These are phyloP conservation scores for Adelosebastes latens DNA, from an alignment of 2,797 vertebrate species.

Conservation along the genomic window DNA sequence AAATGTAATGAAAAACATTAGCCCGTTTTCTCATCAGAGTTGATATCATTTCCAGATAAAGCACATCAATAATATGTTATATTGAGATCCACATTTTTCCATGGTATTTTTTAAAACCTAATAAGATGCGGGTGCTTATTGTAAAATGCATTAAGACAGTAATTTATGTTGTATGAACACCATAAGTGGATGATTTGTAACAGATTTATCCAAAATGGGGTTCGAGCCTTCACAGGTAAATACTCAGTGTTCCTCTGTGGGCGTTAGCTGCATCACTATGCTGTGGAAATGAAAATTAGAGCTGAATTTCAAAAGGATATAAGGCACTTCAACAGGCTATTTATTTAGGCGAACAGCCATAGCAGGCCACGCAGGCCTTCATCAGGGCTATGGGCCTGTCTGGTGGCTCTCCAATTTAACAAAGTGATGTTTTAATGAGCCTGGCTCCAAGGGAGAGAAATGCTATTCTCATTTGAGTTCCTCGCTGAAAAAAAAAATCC, in stretches of 20 bases:
- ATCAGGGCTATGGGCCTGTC: constrained; percentile 39
- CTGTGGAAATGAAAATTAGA: constrained; percentile 30
- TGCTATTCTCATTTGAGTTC: constrained; percentile 47
- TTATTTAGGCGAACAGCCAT: constrained; percentile 49
- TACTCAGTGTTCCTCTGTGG: background rate
- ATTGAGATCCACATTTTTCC: background rate
- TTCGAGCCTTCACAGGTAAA: constrained; percentile 20
- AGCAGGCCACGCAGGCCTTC: constrained; percentile 39
- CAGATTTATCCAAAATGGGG: constrained; percentile 22
- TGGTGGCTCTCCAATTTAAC: constrained; percentile 52
- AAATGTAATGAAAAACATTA: constrained; percentile 25
- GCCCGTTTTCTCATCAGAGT: constrained; percentile 9
- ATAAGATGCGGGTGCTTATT: background rate
- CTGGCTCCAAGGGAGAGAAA: constrained; percentile 49
- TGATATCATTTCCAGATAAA: background rate
- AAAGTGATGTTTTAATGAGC: constrained; percentile 70
- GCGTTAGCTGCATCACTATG: constrained; percentile 8
- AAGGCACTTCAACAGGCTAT: constrained; percentile 27
- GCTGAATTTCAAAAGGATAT: constrained; percentile 39
- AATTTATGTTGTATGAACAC: constrained; percentile 36
- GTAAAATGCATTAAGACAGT: constrained; percentile 24
- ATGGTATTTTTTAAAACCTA: constrained; percentile 5
- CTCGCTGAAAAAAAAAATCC: constrained; percentile 7
- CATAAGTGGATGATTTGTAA: constrained; percentile 13
- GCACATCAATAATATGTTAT: background rate